A percentile compares a stretch with the other conserved stretches of the same genome.
Conservation (phyloP, 2,113 vertebrate species). For the Sitta europaea region DNA sequence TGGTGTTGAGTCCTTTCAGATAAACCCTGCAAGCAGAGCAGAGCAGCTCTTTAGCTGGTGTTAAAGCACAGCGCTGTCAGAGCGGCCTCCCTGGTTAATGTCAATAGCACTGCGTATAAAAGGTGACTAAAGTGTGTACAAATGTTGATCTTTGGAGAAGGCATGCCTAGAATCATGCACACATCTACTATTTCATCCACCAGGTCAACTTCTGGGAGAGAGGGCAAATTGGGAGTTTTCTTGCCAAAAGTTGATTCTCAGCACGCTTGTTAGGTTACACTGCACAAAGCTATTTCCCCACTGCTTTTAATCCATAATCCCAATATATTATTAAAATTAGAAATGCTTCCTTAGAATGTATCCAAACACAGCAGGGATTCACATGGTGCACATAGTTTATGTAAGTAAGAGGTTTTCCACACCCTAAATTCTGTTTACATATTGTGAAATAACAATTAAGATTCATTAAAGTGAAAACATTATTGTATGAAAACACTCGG, state of each 20-base stretch:
- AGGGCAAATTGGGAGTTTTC: conserved; percentile 67
- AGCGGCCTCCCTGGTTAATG: conserved; percentile 77
- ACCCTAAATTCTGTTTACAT: not conserved
- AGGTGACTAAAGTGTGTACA: conserved; percentile 82
- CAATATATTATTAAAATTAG: conserved; percentile 53
- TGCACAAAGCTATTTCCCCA: conserved; percentile 29
- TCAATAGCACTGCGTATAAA: conserved; percentile 82
- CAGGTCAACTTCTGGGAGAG: conserved; percentile 71
- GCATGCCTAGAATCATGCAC: conserved; percentile 82
- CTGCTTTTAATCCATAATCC: conserved; percentile 69
- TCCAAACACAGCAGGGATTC: conserved; percentile 45
- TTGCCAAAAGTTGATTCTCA: conserved; percentile 64
- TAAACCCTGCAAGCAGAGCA: conserved; percentile 59
- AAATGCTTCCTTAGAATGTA: conserved; percentile 44
- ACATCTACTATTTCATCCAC: conserved; percentile 79
- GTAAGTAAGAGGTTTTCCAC: not conserved
- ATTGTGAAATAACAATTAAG: not conserved
- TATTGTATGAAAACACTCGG: not conserved
- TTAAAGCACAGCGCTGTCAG: conserved; percentile 75
- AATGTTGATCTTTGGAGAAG: conserved; percentile 84
- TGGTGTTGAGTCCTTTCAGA: conserved; percentile 68
- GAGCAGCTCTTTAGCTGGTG: conserved; percentile 64
- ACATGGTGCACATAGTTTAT: not conserved
- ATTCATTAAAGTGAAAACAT: not conserved
- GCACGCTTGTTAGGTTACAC: conserved; percentile 55